phyloP scores from a whole-genome alignment of 2,888 invertebrate species.

The Axea sp. region DNA sequence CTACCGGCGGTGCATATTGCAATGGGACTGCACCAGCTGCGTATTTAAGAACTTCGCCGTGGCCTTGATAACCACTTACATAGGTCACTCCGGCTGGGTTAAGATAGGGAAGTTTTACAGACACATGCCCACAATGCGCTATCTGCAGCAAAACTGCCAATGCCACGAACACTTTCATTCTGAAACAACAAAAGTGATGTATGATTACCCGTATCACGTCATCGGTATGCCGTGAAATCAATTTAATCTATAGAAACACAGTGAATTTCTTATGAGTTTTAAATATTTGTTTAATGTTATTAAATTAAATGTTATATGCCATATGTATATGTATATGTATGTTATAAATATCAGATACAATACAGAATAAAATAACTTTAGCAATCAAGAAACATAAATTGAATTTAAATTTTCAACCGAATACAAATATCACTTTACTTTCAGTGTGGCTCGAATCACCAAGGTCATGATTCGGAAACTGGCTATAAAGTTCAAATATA shows the following conservation, averaged over 20 bases:
- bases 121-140: slow-evolving; percentile 71
- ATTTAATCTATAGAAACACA: slow-evolving; percentile 1
- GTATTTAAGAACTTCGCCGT: slow-evolving; percentile 69
- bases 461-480: no score
- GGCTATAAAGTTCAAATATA: no score
- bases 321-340: no score
- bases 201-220: neutral
- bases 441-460: no score
- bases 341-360: no score
- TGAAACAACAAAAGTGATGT: slow-evolving; percentile 51
- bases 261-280: no score
- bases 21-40: slow-evolving; percentile 52
- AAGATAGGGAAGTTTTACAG: slow-evolving; percentile 79
- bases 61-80: slow-evolving; percentile 72
- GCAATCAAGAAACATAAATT: no score
- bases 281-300: no score
- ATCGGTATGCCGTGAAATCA: neutral
- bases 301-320: no score
- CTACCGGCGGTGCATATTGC: slow-evolving; percentile 56
- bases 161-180: slow-evolving; percentile 74
- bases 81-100: slow-evolving; percentile 82
- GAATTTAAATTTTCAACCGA: no score
- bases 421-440: no score
- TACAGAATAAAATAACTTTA: no score
- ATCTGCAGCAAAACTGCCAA: slow-evolving; percentile 73